phyloP scores from a whole-genome alignment of 2,888 invertebrate genomes.

The Chymomyza procnemis region DNA sequence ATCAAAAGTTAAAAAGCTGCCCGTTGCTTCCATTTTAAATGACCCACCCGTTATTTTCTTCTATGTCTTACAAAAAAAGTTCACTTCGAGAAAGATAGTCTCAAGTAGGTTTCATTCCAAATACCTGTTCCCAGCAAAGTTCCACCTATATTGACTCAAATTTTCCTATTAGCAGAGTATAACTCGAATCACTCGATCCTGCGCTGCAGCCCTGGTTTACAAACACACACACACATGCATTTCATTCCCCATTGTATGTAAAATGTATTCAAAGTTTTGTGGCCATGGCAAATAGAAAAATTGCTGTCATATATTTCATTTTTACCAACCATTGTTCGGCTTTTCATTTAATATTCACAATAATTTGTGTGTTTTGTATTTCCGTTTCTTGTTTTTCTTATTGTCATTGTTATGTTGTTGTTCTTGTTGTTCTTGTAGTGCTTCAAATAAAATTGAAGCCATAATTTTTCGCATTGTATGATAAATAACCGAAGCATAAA shows the following conservation, averaged over 20 bases:
- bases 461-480: not conserved
- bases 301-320: slow-evolving; percentile 27
- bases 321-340: slow-evolving; percentile 19
- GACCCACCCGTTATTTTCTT: too few species aligned
- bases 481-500: not conserved
- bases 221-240: not conserved
- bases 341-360: slow-evolving; percentile 12
- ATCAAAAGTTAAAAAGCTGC: too few species aligned
- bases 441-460: not conserved
- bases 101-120: too few species aligned
- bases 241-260: not conserved
- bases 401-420: not conserved
- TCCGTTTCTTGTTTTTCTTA: not conserved
- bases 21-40: too few species aligned
- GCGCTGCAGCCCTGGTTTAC: not conserved
- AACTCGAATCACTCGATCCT: too few species aligned
- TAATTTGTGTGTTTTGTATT: not conserved
- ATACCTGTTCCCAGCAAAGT: too few species aligned
- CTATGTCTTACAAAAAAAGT: too few species aligned
- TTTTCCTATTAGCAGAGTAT: too few species aligned
- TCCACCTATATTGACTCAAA: too few species aligned
- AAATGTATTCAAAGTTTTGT: slow-evolving; percentile 1
- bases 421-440: not conserved
- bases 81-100: too few species aligned
- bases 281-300: slow-evolving; percentile 20